These are phyloP conservation scores for Diarsia dahlii DNA, from an alignment of 2,888 invertebrate species.

Conservation along the genomic window DNA sequence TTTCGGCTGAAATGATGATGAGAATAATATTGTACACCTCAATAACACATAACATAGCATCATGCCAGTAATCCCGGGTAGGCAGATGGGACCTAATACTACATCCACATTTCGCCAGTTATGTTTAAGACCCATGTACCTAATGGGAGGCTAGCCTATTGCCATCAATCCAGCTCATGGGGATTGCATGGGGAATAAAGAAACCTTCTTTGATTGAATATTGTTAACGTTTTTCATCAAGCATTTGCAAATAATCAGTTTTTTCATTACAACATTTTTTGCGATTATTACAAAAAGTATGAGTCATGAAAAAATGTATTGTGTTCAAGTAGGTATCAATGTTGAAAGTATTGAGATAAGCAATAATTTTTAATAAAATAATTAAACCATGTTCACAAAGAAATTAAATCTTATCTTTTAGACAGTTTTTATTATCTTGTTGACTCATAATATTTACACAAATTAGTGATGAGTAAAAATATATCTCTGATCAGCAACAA, in stretches of 20 bases:
- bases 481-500: not conserved
- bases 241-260: not conserved
- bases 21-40: not conserved
- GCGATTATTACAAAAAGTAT: not conserved
- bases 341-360: not conserved
- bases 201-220: not conserved
- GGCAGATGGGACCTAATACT: not conserved
- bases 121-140: not conserved
- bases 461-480: not conserved
- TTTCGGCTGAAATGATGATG: no score
- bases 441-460: conserved; percentile 23
- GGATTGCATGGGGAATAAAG: no score
- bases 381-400: conserved; percentile 25
- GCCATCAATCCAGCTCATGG: not conserved
- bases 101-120: not conserved
- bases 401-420: conserved; percentile 53
- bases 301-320: not conserved
- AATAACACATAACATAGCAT: no score
- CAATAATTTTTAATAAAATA: conserved; percentile 1
- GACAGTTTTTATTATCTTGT: conserved; percentile 49
- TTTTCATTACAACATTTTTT: not conserved
- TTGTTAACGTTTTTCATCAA: not conserved
- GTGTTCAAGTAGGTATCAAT: conserved; percentile 3
- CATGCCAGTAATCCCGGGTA: not conserved
- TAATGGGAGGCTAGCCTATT: not conserved